Conservation (phyloP, 2,888 invertebrate genomes). For the Dynastes grantii region DNA sequence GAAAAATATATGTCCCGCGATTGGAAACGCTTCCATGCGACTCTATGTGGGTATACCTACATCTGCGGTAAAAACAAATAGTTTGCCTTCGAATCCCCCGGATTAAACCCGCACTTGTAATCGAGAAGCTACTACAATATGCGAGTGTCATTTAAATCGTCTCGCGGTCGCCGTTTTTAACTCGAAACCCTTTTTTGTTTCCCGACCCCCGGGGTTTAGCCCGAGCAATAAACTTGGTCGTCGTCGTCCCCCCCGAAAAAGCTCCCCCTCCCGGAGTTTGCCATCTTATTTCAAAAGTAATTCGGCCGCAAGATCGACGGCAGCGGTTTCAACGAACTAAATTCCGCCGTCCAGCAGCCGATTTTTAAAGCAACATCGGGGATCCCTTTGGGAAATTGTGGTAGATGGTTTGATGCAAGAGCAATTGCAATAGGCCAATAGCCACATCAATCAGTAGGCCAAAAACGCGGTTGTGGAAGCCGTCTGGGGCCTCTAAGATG, state of each 20-base stretch:
- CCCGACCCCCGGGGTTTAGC: background rate
- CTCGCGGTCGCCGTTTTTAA: background rate
- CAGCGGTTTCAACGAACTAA: slow-evolving; percentile 29
- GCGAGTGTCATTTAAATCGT: slow-evolving; percentile 7
- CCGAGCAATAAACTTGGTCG: slow-evolving; percentile 30
- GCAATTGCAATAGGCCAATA: too few relatives aligned
- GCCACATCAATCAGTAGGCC: too few relatives aligned
- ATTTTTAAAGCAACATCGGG: slow-evolving; percentile 41
- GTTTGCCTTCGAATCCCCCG: too few relatives aligned
- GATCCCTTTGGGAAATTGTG: slow-evolving; percentile 39
- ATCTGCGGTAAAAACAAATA: too few relatives aligned
- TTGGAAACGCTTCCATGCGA: too few relatives aligned
- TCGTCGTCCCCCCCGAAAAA: too few relatives aligned
- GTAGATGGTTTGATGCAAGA: too few relatives aligned
- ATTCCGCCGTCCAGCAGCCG: slow-evolving; percentile 13
- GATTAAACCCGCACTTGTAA: background rate
- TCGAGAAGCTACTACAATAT: slow-evolving; percentile 3
- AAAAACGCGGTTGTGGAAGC: too few relatives aligned
- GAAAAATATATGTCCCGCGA: too few relatives aligned
- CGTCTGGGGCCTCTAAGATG: too few relatives aligned
- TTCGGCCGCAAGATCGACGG: slow-evolving; percentile 48
- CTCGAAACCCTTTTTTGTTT: slow-evolving; percentile 6
- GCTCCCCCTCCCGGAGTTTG: too few relatives aligned
- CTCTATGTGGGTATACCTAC: too few relatives aligned
- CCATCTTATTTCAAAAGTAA: slow-evolving; percentile 48